Evolutionary conservation across 1,140 invertebrate genomes (phyloP), one percentile per base, ranked within the genome.

Genomic region (Leptinotarsa undecemlineata): DNA sequence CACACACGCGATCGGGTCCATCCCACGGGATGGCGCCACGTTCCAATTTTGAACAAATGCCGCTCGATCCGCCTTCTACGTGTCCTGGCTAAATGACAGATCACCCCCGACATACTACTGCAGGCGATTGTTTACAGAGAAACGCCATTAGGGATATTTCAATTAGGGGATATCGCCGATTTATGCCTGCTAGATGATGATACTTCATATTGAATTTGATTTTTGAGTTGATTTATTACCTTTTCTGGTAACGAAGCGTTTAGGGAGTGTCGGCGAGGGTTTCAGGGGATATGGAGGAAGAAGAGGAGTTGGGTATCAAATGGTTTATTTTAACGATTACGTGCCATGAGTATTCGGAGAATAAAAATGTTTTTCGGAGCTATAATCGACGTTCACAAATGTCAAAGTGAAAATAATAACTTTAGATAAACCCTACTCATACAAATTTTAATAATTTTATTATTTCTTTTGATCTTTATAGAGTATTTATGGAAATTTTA

Each of bases 121-220:
- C 63, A 57, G 33, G 51, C 72, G 72, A 74, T 77, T 77, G 75
- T 77, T 77, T 74, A 77, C 72, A 77, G 68, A 70, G 72, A 72
- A 77, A 77, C 69, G 72, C 72, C 75, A 77, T 77, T 77, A 77
- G 75, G 75, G 72, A 73, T 67, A 74, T 77, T 77, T 77, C 72
- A 77, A 77, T 77, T 77, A 71, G 64, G 48, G 62, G 68, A 21
- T 66, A 71, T 75, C 69, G 48, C 51, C 48, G 61, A 70, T 63
- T 72, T 72, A 72, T 71, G 23, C 48, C n/a, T 33, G 66, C 33
- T 68, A 26, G 66, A 68, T 68, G 66, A 68, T 68, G 66, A 68
- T 70, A 70, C 51, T 57, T 60, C 68, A 21, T 51, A 70, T 60
- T 60, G 23, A 48, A n/a, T 70, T 60, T 42, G 47, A 48, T 70